A percentile compares a stretch with the other conserved stretches of the same genome.
Conservation (phyloP, 2,888 invertebrate species). For the Cheilosia soror region DNA sequence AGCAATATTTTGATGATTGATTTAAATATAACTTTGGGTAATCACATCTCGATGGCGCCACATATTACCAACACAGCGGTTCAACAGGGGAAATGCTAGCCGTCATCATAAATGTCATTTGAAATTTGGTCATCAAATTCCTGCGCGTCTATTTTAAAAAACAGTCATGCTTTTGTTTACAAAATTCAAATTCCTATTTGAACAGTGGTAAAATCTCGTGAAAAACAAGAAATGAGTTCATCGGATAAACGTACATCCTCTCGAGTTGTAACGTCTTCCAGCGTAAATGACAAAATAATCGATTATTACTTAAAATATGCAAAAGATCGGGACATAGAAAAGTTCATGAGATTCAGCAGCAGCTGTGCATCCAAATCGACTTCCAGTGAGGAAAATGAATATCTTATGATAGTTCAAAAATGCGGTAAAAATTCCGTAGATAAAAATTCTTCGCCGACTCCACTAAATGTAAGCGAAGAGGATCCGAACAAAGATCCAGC, state of each 20-base stretch:
- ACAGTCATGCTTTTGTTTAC: slow-evolving; percentile 20
- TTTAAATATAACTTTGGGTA: neutral
- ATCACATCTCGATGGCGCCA: neutral
- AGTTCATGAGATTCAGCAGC: slow-evolving; percentile 85
- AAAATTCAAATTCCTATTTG: slow-evolving; percentile 58
- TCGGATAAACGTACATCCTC: slow-evolving; percentile 35
- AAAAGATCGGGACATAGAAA: slow-evolving; percentile 87
- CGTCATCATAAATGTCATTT: slow-evolving; percentile 24
- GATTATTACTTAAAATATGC: slow-evolving; percentile 90
- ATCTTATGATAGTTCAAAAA: slow-evolving; percentile 20
- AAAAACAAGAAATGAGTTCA: slow-evolving; percentile 40
- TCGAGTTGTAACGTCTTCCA: slow-evolving; percentile 56
- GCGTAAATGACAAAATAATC: slow-evolving; percentile 82
- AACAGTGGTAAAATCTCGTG: slow-evolving; percentile 5
- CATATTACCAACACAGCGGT: slow-evolving; percentile 19
- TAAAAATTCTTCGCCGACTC: slow-evolving; percentile 25
- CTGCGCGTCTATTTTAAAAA: neutral
- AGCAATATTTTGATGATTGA: too few relatives aligned
- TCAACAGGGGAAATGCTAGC: neutral
- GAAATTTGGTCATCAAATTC: neutral
- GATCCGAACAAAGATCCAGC: slow-evolving; percentile 11
- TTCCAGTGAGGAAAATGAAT: slow-evolving; percentile 51
- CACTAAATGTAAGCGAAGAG: neutral
- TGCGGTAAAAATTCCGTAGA: neutral
- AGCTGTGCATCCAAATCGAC: slow-evolving; percentile 50